A percentile compares a stretch with the other conserved stretches of the same genome.
Evolutionary conservation across 53 echinoderm and acorn worm genomes (phyloP).

Genomic region (Stichopus horrens): DNA sequence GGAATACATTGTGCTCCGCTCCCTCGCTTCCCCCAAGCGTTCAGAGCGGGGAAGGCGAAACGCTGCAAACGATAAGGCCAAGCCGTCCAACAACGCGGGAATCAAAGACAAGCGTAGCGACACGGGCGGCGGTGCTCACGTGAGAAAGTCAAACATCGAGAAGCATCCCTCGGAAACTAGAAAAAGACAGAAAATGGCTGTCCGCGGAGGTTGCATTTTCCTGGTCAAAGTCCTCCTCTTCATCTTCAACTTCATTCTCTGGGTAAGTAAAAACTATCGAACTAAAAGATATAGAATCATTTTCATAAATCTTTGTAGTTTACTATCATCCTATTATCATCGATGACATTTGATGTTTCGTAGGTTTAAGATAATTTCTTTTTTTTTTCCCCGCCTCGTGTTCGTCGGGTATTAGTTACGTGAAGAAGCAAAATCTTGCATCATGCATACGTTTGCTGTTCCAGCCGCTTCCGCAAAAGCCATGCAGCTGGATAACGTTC

Average conservation of each 20-base stretch:
- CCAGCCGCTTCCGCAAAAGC: slow-evolving; percentile 3
- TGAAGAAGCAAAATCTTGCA: too few species aligned
- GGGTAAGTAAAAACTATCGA: slow-evolving; percentile 45
- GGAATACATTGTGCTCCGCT: slow-evolving; percentile 51
- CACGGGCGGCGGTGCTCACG: slow-evolving; percentile 23
- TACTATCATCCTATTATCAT: too few species aligned
- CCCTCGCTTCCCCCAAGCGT: slow-evolving; percentile 50
- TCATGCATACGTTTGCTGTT: slow-evolving; percentile 7
- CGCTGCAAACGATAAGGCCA: slow-evolving; percentile 17
- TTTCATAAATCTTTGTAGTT: not conserved
- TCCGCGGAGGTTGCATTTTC: slow-evolving; percentile 50
- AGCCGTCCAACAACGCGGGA: slow-evolving; percentile 6
- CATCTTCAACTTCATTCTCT: slow-evolving; percentile 64
- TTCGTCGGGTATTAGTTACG: too few species aligned
- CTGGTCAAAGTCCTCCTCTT: slow-evolving; percentile 63
- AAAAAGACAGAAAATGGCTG: slow-evolving; percentile 43
- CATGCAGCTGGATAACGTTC: not conserved
- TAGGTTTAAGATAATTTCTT: too few species aligned
- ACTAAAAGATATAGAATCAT: not conserved
- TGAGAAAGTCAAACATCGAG: slow-evolving; percentile 8
- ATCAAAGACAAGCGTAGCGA: slow-evolving; percentile 23
- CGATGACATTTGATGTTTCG: too few species aligned
- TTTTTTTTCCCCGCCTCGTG: too few species aligned
- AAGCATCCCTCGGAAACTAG: slow-evolving; percentile 9
- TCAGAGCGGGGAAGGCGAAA: slow-evolving; percentile 51